These are phyloP conservation scores for Melanotaenia pygmaea DNA, from an alignment of 2,797 vertebrate species.

Conservation along the genomic window DNA sequence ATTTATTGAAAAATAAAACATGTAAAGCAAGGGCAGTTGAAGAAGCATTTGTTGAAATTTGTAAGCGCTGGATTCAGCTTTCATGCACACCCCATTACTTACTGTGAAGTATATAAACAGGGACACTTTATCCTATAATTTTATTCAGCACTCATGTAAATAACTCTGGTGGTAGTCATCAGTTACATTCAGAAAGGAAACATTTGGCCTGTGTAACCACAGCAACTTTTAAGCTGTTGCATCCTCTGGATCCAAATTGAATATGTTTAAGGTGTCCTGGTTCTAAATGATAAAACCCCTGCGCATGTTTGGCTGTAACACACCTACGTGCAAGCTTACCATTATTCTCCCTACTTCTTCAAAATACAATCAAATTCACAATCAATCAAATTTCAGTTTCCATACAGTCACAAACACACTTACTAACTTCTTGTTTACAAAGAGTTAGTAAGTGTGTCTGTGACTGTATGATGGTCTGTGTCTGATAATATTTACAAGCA, in stretches of 20 bases:
- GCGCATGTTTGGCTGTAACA: conserved; percentile 57
- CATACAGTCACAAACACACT: conserved; percentile 25
- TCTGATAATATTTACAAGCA: too few species aligned
- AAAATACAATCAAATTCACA: not conserved
- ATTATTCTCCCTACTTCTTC: conserved; percentile 46
- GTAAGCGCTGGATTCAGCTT: not conserved
- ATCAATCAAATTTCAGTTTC: conserved; percentile 1
- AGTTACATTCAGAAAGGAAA: conserved; percentile 52
- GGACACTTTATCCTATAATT: conserved; percentile 34
- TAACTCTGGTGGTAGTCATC: conserved; percentile 32
- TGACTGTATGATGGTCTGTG: too few species aligned
- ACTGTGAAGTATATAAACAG: conserved; percentile 24
- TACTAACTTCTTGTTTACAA: too few species aligned
- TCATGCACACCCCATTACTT: conserved; percentile 12
- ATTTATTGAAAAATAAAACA: not conserved
- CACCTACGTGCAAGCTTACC: conserved; percentile 48
- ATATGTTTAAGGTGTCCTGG: conserved; percentile 37
- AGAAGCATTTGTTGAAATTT: not conserved
- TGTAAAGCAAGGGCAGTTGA: not conserved
- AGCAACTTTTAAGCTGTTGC: conserved; percentile 48
- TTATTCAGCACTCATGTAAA: conserved; percentile 40
- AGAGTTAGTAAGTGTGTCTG: too few species aligned
- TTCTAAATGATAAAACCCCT: conserved; percentile 48
- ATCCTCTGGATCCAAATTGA: conserved; percentile 53
- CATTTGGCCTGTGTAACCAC: conserved; percentile 47